Evolutionary conservation across 2,797 vertebrate species (phyloP).

Genomic region (Urosaurus nigricauda): DNA sequence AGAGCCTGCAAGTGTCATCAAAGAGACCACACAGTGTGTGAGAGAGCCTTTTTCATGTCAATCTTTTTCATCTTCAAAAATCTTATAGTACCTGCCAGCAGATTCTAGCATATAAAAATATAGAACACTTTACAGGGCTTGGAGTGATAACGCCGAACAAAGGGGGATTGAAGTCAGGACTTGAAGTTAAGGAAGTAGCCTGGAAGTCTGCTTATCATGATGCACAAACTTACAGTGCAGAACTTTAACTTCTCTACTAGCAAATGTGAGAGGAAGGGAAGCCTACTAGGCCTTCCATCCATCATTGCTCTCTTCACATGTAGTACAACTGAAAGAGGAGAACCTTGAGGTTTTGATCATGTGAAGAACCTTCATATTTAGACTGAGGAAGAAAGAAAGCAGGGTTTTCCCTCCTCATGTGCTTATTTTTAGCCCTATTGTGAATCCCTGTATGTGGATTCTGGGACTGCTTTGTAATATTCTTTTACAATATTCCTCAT

Average conservation of each 20-base stretch:
- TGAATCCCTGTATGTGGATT: neutral
- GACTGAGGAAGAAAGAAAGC: neutral
- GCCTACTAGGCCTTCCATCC: neutral
- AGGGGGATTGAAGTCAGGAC: constrained; percentile 11
- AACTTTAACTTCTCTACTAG: neutral
- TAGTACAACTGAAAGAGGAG: neutral
- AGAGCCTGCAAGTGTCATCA: constrained; percentile 61
- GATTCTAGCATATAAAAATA: constrained; percentile 43
- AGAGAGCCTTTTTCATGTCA: constrained; percentile 63
- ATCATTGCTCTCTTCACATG: neutral
- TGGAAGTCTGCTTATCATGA: neutral
- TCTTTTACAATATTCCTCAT: too few species aligned
- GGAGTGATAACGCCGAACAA: constrained; percentile 50
- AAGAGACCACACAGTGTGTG: constrained; percentile 56
- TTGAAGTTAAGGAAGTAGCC: constrained; percentile 6
- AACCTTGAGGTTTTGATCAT: neutral
- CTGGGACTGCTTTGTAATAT: neutral
- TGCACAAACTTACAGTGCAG: neutral
- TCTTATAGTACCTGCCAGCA: constrained; percentile 60
- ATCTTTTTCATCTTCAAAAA: constrained; percentile 65
- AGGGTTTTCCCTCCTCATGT: neutral
- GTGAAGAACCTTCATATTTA: neutral
- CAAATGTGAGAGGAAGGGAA: neutral
- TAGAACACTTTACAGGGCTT: constrained; percentile 41
- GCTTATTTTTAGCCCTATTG: neutral